Conservation (phyloP, 1,140 invertebrate species). For the Drosophila lacteicornis region DNA sequence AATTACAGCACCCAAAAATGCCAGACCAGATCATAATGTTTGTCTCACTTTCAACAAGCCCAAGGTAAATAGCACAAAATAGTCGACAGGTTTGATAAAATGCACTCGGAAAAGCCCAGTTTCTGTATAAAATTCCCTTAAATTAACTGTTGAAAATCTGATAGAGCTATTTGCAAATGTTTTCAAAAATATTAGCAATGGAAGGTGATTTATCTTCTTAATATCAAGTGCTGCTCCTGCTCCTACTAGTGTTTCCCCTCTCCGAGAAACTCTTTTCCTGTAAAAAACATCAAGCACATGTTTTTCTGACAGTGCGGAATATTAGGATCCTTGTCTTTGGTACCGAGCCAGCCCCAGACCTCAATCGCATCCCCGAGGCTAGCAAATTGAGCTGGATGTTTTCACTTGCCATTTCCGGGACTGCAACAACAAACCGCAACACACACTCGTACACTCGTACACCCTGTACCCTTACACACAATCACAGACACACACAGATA, state of each 20-base stretch:
- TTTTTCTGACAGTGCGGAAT: not conserved
- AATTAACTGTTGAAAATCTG: no score
- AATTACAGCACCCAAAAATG: slow-evolving; percentile 19
- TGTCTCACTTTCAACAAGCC: slow-evolving; percentile 12
- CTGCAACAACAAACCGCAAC: slow-evolving; percentile 44
- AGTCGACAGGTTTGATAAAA: slow-evolving; percentile 1
- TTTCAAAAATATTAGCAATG: no score
- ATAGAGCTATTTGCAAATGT: no score
- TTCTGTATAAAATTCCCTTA: no score
- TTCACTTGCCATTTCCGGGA: slow-evolving; percentile 68
- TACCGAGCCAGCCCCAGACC: slow-evolving; percentile 1
- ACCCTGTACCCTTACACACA: not conserved
- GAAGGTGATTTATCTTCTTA: no score
- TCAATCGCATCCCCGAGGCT: slow-evolving; percentile 15
- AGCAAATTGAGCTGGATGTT: slow-evolving; percentile 68
- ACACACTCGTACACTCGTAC: slow-evolving; percentile 1
- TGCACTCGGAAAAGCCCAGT: not conserved
- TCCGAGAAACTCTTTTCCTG: no score
- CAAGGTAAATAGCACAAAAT: slow-evolving; percentile 7
- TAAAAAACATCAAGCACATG: no score
- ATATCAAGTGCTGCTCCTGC: no score
- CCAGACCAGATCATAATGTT: slow-evolving; percentile 24
- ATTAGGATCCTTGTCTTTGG: slow-evolving; percentile 36
- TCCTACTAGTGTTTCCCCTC: no score
- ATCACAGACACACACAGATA: not conserved